These are phyloP conservation scores for Malthinus seriepunctatus DNA, from an alignment of 2,888 invertebrate genomes.

Conservation along the genomic window DNA sequence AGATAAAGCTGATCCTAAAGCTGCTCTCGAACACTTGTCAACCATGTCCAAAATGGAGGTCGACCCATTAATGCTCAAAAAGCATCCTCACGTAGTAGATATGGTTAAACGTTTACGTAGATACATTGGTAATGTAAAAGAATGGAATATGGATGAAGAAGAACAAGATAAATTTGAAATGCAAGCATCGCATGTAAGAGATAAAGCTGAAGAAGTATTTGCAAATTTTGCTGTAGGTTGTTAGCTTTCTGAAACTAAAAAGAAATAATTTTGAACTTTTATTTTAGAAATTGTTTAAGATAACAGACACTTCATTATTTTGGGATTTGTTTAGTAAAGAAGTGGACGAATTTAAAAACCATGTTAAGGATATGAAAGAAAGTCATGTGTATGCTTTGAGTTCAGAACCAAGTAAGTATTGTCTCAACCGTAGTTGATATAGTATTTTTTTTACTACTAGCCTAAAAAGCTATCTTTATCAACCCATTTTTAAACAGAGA, in stretches of 20 bases:
- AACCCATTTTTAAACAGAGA: too few species aligned
- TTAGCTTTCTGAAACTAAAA: background rate
- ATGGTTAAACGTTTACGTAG: conserved; percentile 74
- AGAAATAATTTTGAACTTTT: too few species aligned
- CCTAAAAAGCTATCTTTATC: too few species aligned
- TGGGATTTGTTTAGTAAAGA: conserved; percentile 73
- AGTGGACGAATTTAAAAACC: conserved; percentile 68
- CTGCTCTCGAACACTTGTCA: conserved; percentile 71
- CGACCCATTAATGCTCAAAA: conserved; percentile 76
- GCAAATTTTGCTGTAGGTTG: conserved; percentile 59
- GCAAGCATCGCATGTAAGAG: conserved; percentile 71
- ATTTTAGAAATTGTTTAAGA: conserved; percentile 63
- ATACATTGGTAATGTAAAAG: conserved; percentile 77
- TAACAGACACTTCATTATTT: conserved; percentile 64
- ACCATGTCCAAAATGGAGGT: conserved; percentile 61
- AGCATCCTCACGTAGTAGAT: conserved; percentile 78
- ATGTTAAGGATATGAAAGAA: conserved; percentile 64
- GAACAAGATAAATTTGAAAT: conserved; percentile 66
- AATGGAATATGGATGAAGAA: conserved; percentile 69
- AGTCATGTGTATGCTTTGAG: conserved; percentile 65
- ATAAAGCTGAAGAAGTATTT: conserved; percentile 67
- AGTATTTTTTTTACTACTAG: too few species aligned
- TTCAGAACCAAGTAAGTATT: conserved; percentile 62
- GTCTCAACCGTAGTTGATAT: too few species aligned
- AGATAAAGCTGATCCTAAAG: conserved; percentile 71